Percentiles rank a stretch among this genome's conserved stretches.
Evolutionary conservation across 2,113 vertebrate species (phyloP).

Genomic region (Terrapene triunguis): DNA sequence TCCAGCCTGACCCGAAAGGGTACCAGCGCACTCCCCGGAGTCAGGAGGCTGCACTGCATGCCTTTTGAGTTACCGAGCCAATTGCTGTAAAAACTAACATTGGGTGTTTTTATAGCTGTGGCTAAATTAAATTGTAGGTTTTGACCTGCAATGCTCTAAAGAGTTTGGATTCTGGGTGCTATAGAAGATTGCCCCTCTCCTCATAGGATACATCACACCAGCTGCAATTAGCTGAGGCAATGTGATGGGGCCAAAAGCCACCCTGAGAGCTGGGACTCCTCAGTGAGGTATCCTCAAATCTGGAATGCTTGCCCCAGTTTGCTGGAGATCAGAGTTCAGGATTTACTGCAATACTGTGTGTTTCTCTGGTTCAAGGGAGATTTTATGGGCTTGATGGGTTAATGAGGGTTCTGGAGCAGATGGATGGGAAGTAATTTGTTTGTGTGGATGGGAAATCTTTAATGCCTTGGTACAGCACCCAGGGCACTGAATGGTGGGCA

Average conservation of each 20-base stretch:
- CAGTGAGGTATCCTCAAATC: neutral
- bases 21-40: neutral
- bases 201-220: neutral
- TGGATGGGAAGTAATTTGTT: neutral
- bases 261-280: neutral
- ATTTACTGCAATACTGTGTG: neutral
- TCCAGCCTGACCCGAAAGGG: neutral
- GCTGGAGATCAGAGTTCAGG: neutral
- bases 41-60: neutral
- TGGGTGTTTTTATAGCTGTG: too few relatives aligned
- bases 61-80: neutral
- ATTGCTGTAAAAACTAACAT: neutral
- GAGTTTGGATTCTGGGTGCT: neutral
- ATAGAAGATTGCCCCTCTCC: too few relatives aligned
- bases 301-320: neutral
- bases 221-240: neutral
- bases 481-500: neutral
- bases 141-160: neutral
- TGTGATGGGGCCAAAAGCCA: neutral
- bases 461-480: neutral
- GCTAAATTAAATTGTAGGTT: too few relatives aligned
- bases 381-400: neutral
- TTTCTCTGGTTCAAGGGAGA: neutral
- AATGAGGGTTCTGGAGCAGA: neutral
- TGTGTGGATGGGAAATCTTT: neutral